Base-by-base conservation (phyloP, 1,140 invertebrate genomes). In the Harlomillsia oculata region DNA sequence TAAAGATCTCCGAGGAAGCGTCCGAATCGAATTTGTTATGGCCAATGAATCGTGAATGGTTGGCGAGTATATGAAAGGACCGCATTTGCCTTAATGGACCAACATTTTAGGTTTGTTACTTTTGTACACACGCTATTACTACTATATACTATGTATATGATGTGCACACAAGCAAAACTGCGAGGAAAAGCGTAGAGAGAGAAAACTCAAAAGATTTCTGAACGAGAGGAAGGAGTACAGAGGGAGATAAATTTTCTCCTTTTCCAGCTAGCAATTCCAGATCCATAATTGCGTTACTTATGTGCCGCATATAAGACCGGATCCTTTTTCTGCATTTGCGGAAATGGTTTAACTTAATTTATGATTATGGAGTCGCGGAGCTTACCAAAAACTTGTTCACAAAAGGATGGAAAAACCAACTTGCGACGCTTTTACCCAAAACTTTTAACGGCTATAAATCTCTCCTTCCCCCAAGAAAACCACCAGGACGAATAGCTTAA, bases 261-360 rank as follows among this genome's bases (percentile, higher is more conserved):
- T 60, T 60, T 51, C 45, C 46, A 51, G 45, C 48, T 41, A 57
- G 45, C 50, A 53, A 53, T 53, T 48, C 43, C 26, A n/a, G 29
- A 37, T 46, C 50, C 54, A 57, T 62, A 62, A 62, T 56, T 62
- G 59, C 49, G 53, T 59, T 59, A 59, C 43, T 52, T 59, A 58
- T 51, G 36, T 59, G 50, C 25, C 25, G 29, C 43, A 50, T 34
- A 62, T 41, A 32, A 58, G 48, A 51, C 53, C 44, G 54, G 59
- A 56, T 48, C 23, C 53, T 53, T 61, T 55, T 59, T 61, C 53
- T 55, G 48, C 50, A 58, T 58, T 56, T 55, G 32, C 43, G 60
- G 60, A 62, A 62, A 58, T 62, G 56, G 55, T 58, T 62, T 62
- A 62, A 58, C 36, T 57, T 62, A 62, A 62, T 62, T 62, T 62